These are phyloP conservation scores for Colossoma macropomum DNA, from an alignment of 2,113 vertebrate species.

Conservation along the genomic window DNA sequence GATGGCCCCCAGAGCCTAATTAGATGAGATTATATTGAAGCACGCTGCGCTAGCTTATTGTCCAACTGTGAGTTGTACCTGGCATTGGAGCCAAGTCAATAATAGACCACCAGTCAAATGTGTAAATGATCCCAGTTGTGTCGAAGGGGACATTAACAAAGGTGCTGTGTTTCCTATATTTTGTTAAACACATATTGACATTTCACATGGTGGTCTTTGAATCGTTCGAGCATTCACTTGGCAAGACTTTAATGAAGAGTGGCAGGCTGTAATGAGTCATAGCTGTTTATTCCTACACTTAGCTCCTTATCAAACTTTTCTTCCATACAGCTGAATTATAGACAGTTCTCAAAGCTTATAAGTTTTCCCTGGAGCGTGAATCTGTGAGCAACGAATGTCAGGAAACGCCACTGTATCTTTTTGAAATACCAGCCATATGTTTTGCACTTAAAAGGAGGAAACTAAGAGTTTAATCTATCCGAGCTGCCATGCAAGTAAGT, in stretches of 20 bases:
- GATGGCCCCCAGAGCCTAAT: slow-evolving; percentile 68
- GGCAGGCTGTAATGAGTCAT: neutral
- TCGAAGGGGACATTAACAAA: slow-evolving; percentile 1
- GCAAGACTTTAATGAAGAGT: neutral
- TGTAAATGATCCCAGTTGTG: slow-evolving; percentile 43
- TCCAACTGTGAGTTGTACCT: slow-evolving; percentile 52
- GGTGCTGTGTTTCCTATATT: neutral
- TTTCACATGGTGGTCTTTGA: neutral
- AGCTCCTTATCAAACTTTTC: neutral
- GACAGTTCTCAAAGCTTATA: neutral
- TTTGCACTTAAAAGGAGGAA: neutral
- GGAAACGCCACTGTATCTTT: neutral
- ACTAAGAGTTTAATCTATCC: neutral
- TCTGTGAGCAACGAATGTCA: neutral
- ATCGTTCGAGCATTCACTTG: neutral
- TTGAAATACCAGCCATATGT: neutral
- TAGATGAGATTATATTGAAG: slow-evolving; percentile 67
- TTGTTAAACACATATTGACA: neutral
- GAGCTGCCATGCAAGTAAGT: neutral
- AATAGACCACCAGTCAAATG: slow-evolving; percentile 29
- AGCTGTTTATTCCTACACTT: neutral
- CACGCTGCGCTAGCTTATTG: slow-evolving; percentile 46
- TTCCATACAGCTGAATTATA: neutral
- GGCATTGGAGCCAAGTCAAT: slow-evolving; percentile 48
- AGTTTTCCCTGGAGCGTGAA: neutral